Base-by-base conservation (phyloP, 2,888 invertebrate species). In the Habroteleia sp. region DNA sequence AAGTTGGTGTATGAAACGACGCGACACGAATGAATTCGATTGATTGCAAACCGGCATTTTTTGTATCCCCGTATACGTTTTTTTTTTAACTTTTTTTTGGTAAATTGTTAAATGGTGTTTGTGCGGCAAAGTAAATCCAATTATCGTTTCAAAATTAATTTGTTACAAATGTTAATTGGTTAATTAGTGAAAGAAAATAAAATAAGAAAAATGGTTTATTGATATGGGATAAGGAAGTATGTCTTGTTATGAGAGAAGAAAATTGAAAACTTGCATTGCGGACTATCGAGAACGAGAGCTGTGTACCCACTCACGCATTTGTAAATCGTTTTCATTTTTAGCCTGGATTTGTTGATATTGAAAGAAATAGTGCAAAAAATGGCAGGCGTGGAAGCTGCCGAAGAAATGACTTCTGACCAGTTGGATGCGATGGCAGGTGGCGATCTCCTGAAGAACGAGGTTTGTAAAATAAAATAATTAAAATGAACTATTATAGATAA, bases 291-390 rank as follows among this genome's bases (percentile, higher is more conserved):
- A 29, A 27, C 60, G 13, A 75, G 31, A 52, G 41, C 56, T 63
- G 50, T 60, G 44, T 42, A 42, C 8, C 54, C 63, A 77, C 69
- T 76, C 56, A 66, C 68, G 56, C 44, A 72, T 56, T 69, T 77
- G 74, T 73, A 76, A 44, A 75, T 71, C 50, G 37, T 69, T 72
- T 79, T 80, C 74, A 62, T 79, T 89, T 89, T 75, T 87, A 94
- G 96, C 90, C 93, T 94, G 90, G 98, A 98, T 90, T 91, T 97
- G 81, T 90, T 99, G 20, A 95, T 99, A 79, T 90, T 99, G 58
- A 96, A 98, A 88, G 99, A 99, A 90, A 95, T 99, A 79, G 96
- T 99, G 35, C 97, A 98, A 89, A 99, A 98, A 91, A 99, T 99
- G 99, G 97, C 98, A 0, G 99, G 99, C 0, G 97, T 99, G 58